phyloP scores from a whole-genome alignment of 2,888 invertebrate species.

The Notodromas monacha region DNA sequence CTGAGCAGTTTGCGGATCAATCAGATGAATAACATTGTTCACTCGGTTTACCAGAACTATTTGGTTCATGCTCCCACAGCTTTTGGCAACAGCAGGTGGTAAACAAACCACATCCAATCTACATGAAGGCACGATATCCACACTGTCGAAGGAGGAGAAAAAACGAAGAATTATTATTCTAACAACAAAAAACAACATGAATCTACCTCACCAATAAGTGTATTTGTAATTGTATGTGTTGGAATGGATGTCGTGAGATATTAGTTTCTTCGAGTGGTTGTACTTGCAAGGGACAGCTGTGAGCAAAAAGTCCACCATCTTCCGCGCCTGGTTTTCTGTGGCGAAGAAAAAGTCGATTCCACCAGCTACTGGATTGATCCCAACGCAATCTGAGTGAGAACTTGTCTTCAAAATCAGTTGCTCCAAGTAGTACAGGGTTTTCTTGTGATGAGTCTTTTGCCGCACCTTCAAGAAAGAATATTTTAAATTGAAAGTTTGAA shows the following conservation, averaged over 20 bases:
- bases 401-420: conserved; percentile 82
- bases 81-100: conserved; percentile 47
- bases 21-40: conserved; percentile 58
- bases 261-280: conserved; percentile 64
- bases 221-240: conserved; percentile 89
- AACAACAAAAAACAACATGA: conserved; percentile 5
- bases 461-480: conserved; percentile 36
- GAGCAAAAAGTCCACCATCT: conserved; percentile 71
- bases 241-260: conserved; percentile 87
- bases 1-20: conserved; percentile 61
- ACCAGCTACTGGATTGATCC: conserved; percentile 49
- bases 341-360: conserved; percentile 84
- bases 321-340: conserved; percentile 57
- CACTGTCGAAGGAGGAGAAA: conserved; percentile 23
- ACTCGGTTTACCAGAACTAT: conserved; percentile 62
- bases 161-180: background rate
- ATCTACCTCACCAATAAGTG: conserved; percentile 24
- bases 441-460: conserved; percentile 62
- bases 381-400: conserved; percentile 55
- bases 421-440: conserved; percentile 87
- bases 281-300: conserved; percentile 58
- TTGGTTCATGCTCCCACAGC: conserved; percentile 53
- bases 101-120: conserved; percentile 76
- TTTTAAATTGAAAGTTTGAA: too few relatives aligned
- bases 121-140: conserved; percentile 83